phyloP scores from a whole-genome alignment of 2,113 vertebrate genomes.

The Heterotilapia buettikoferi region DNA sequence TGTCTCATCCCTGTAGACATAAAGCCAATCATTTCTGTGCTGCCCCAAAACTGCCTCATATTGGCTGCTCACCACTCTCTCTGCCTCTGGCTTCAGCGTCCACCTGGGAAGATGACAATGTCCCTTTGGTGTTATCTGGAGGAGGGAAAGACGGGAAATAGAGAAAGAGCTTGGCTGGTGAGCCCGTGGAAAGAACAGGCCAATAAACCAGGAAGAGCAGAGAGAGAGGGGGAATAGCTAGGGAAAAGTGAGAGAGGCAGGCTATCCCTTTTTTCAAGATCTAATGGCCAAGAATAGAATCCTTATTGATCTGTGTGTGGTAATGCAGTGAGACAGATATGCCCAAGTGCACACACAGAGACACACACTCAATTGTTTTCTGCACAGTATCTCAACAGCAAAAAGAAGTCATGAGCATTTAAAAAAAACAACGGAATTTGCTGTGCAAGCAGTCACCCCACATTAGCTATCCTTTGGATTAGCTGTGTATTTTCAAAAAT shows the following conservation, averaged over 20 bases:
- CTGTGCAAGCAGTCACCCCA: slow-evolving; percentile 12
- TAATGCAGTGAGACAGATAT: slow-evolving; percentile 59
- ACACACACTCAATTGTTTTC: slow-evolving; percentile 30
- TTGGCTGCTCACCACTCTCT: slow-evolving; percentile 38
- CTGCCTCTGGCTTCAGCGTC: slow-evolving; percentile 12
- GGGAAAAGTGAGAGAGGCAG: slow-evolving; percentile 22
- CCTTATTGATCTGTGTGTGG: slow-evolving; percentile 63
- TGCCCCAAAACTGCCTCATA: slow-evolving; percentile 32
- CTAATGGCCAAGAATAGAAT: slow-evolving; percentile 66
- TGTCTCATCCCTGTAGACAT: slow-evolving; percentile 28
- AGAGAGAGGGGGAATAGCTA: neutral
- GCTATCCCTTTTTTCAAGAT: slow-evolving; percentile 44
- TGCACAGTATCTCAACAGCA: slow-evolving; percentile 3
- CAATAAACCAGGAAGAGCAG: neutral
- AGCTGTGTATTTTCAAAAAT: slow-evolving; percentile 1
- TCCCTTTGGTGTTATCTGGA: slow-evolving; percentile 32
- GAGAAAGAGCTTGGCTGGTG: neutral
- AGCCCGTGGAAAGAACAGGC: neutral
- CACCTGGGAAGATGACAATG: slow-evolving; percentile 38
- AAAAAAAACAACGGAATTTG: slow-evolving; percentile 25
- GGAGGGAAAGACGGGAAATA: neutral
- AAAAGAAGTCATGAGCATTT: slow-evolving; percentile 19
- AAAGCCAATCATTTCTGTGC: slow-evolving; percentile 47
- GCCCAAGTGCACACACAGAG: slow-evolving; percentile 21
- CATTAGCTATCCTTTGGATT: slow-evolving; percentile 2